Evolutionary conservation across 2,113 vertebrate genomes (phyloP), one percentile per base, ranked within the genome.

Genomic region (Saguinus midas): DNA sequence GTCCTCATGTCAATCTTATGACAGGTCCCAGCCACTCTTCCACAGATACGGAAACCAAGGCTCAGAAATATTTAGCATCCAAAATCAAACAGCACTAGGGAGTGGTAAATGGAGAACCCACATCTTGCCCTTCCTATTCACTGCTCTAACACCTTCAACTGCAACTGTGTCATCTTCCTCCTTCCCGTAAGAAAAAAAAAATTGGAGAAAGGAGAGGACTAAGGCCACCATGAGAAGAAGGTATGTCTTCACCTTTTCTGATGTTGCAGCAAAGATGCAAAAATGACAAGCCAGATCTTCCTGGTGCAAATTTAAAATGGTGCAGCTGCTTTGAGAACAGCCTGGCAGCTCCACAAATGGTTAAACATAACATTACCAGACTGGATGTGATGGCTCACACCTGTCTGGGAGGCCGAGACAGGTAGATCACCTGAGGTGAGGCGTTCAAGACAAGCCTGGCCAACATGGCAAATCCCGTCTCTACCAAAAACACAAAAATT

Each of bases 1-100:
- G 45, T 37, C 40, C 50, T 80, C 58, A 6, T 0, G 0, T n/a
- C 20, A n/a, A 13, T 7, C 40, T 48, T 6, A 29, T 1, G 1
- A 37, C 2, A 2, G 25, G 57, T 9, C 50, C 64, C 48, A 29
- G 48, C 43, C 37, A 68, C 40, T 61, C 91, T 70, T 84, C 55
- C 75, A 66, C 32, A 50, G 17, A 21, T 21, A 14, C 16, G 48
- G 64, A 87, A 25, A 48, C 5, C 0, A 18, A 50, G 52, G 37
- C 21, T 50, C 35, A 13, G 45, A 64, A 35, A 75, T 17, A 6
- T 1, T 1, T 50, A 25, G 25, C 0, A 0, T 18, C 75, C 29
- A 6, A 40, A 20, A 43, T 10, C 66, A 75, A 78, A 50, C 6
- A 37, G 75, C 32, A 13, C 50, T 29, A 5, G 14, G 8, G 9